phyloP scores from a whole-genome alignment of 1,140 invertebrate genomes.

The Scaptomyza pallida region DNA sequence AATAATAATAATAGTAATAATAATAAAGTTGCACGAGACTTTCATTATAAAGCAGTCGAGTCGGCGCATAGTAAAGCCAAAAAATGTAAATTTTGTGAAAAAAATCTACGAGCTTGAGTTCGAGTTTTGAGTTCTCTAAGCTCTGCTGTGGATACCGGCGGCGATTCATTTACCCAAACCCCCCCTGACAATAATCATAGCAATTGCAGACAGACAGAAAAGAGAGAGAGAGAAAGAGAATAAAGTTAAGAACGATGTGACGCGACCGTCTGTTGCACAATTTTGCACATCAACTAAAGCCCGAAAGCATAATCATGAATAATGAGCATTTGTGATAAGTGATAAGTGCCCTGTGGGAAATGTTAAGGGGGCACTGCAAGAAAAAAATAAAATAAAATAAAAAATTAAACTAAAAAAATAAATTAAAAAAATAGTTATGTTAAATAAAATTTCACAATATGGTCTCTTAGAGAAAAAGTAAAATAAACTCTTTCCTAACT shows the following conservation, averaged over 20 bases:
- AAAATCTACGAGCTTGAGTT: constrained; percentile 39
- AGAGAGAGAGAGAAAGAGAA: constrained; percentile 13
- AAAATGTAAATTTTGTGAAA: constrained; percentile 64
- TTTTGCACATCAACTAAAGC: constrained; percentile 75
- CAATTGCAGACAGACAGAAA: constrained; percentile 53
- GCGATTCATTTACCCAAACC: constrained; percentile 25
- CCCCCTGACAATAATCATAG: constrained; percentile 61
- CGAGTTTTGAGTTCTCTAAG: background rate
- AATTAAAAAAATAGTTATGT: background rate
- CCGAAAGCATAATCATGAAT: constrained; percentile 83
- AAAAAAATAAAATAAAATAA: background rate
- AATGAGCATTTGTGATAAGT: constrained; percentile 82
- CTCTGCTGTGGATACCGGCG: constrained; percentile 30
- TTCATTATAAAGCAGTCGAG: constrained; percentile 65
- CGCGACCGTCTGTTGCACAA: constrained; percentile 74
- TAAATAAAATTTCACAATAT: too few relatives aligned
- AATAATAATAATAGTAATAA: constrained; percentile 5
- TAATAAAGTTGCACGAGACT: constrained; percentile 69
- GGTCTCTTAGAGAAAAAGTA: too few relatives aligned
- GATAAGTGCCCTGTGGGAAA: constrained; percentile 71
- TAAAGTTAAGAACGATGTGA: constrained; percentile 45
- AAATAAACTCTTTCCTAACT: too few relatives aligned
- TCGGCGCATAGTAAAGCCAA: constrained; percentile 52
- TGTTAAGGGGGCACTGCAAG: constrained; percentile 37
- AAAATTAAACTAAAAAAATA: background rate